Evolutionary conservation across 2,888 invertebrate species (phyloP).

Genomic region (Reticulitermes lucifugus): DNA sequence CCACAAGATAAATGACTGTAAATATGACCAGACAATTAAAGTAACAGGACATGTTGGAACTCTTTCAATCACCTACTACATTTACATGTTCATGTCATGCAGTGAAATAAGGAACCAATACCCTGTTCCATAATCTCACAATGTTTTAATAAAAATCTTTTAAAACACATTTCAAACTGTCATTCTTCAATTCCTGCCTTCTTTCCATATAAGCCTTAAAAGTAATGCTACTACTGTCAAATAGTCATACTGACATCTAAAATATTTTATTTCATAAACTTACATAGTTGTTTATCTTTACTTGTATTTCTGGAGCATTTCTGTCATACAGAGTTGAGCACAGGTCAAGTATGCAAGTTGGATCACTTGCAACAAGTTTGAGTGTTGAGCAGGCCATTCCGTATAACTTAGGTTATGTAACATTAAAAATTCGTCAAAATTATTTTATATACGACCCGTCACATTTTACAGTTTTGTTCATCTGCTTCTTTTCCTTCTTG

Average conservation of each 20-base stretch:
- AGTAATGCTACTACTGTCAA: neutral
- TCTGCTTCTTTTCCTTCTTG: neutral
- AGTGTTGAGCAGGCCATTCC: neutral
- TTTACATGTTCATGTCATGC: neutral
- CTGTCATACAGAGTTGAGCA: slow-evolving; percentile 68
- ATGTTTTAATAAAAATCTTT: neutral
- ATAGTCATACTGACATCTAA: slow-evolving; percentile 5
- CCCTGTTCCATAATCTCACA: neutral
- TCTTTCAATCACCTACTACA: neutral
- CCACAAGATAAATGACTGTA: no score
- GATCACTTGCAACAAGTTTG: slow-evolving; percentile 63
- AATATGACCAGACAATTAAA: no score
- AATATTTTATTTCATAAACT: slow-evolving; percentile 57
- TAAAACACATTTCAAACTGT: no score
- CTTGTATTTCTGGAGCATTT: slow-evolving; percentile 67
- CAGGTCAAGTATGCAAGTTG: slow-evolving; percentile 69
- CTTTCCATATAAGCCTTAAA: neutral
- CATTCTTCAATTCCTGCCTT: neutral
- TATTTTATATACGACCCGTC: neutral
- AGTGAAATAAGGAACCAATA: neutral
- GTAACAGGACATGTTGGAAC: no score
- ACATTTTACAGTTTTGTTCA: neutral
- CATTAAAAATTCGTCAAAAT: no score
- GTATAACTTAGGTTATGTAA: neutral
- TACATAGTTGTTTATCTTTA: slow-evolving; percentile 72